Conservation (phyloP, 2,113 vertebrate genomes). For the Beaufortia kweichowensis region DNA sequence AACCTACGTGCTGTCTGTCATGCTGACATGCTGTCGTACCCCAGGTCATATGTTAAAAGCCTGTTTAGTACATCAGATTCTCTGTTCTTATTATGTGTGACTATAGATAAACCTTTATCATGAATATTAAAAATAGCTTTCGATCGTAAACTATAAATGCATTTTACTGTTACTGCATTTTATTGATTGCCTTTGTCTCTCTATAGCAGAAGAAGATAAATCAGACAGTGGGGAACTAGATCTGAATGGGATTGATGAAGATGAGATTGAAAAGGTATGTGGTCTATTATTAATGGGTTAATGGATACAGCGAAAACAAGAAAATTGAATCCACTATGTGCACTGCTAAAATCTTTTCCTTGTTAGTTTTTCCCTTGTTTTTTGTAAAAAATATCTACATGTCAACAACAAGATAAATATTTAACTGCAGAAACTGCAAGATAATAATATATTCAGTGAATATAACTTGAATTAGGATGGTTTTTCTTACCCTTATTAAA, state of each 20-base stretch:
- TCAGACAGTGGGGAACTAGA: constrained; percentile 85
- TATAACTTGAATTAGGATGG: no score
- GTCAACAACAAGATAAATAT: no score
- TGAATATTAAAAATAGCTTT: neutral
- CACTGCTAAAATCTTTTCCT: neutral
- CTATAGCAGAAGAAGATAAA: constrained; percentile 72
- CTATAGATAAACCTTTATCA: neutral
- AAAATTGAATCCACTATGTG: neutral
- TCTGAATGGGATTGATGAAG: constrained; percentile 91
- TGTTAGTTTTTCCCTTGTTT: neutral
- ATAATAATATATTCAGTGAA: no score
- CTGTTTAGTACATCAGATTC: constrained; percentile 10
- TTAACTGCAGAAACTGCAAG: no score
- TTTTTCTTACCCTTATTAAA: no score
- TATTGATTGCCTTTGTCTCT: constrained; percentile 18
- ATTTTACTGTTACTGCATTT: neutral
- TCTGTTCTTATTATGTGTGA: neutral
- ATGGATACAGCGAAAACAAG: no score
- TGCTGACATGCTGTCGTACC: constrained; percentile 33
- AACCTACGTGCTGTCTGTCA: constrained; percentile 34
- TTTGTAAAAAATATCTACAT: no score
- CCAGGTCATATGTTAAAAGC: constrained; percentile 14
- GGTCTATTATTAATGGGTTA: constrained; percentile 45
- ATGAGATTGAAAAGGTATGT: constrained; percentile 90
- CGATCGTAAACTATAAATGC: neutral